Conservation (phyloP, 2,113 vertebrate species). For the Zingel zingel region DNA sequence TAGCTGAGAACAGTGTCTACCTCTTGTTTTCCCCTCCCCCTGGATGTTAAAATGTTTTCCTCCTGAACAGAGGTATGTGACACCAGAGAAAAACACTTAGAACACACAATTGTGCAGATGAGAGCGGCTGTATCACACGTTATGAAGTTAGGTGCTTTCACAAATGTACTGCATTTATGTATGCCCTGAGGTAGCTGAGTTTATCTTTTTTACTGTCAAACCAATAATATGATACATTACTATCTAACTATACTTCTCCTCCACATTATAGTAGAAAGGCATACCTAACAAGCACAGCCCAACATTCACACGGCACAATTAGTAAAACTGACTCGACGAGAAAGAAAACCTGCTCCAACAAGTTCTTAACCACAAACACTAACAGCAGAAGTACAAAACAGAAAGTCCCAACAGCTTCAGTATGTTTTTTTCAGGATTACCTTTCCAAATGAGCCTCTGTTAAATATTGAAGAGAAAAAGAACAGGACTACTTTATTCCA, state of each 20-base stretch:
- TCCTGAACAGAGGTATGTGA: background rate
- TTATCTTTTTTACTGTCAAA: background rate
- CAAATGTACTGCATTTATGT: background rate
- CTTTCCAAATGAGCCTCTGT: constrained; percentile 16
- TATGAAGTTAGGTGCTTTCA: background rate
- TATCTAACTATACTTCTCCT: background rate
- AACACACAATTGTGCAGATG: background rate
- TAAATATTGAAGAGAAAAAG: background rate
- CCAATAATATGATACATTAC: background rate
- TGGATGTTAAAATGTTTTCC: background rate
- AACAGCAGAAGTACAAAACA: background rate
- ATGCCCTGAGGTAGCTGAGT: background rate
- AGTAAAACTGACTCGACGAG: constrained; percentile 39
- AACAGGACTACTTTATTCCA: background rate
- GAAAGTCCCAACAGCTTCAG: background rate
- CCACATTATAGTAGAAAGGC: background rate
- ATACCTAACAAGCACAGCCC: background rate
- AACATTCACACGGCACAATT: constrained; percentile 27
- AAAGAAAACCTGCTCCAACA: constrained; percentile 64
- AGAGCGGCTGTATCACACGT: background rate
- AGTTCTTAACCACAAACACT: constrained; percentile 36
- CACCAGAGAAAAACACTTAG: background rate
- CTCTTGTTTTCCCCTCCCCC: background rate
- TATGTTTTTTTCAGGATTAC: constrained; percentile 34
- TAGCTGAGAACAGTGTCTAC: background rate